Evolutionary conservation across 2,888 invertebrate species (phyloP), one percentile per base, ranked within the genome.

Genomic region (Euplexia lucipara): DNA sequence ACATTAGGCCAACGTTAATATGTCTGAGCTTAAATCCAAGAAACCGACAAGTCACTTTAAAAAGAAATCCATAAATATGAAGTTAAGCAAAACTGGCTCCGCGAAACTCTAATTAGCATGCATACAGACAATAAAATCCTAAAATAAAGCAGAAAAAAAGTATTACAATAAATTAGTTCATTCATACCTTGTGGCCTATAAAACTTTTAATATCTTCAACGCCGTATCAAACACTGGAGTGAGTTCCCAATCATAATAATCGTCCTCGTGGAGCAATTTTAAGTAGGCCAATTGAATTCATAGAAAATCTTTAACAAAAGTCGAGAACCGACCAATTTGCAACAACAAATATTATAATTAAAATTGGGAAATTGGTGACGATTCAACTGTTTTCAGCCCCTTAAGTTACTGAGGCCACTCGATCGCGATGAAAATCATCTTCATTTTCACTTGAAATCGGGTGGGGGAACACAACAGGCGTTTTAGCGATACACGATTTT

Each of bases 391-490:
- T 88, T 85, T 86, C 85, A 84, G 88, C 79, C 68, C 81, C 81
- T 32, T 84, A 84, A 89, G 86, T 88, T 87, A 76, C 75, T 79
- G 80, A 83, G 81, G 78, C 71, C 82, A 76, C 70, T 83, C 80
- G 81, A 88, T 87, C 71, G 83, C 78, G 82, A 87, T 84, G 82
- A 84, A 89, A 89, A 88, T 88, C 78, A 88, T 89, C 90, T 89
- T 87, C 87, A 88, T 89, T 90, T 89, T 87, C 87, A 85, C 83
- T 85, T 79, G 70, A 68, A 54, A 80, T 70, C 34, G 54, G 79
- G 81, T 58, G 52, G 41, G 83, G 84, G 35, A 18, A 18, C 42
- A 70, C 32, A 81, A 63, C 7, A 12, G 72, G 81, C 81, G 81
- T 20, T 26, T 18, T 1, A 51, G 32, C n/a, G 14, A 22, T 35